These are phyloP conservation scores for Trachelus stipa DNA, from an alignment of 2,888 invertebrate genomes.

Conservation along the genomic window DNA sequence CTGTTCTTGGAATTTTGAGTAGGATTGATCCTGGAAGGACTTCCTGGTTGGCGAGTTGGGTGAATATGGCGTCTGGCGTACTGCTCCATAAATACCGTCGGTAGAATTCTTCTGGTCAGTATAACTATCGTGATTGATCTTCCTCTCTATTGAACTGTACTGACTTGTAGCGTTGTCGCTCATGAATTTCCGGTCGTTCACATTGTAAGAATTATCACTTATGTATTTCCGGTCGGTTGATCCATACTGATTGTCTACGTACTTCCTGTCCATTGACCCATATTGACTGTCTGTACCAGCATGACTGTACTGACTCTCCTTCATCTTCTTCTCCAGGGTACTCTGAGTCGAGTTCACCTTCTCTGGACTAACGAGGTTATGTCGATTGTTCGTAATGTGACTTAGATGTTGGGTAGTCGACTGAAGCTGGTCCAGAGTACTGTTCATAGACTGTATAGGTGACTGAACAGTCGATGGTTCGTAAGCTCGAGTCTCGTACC, in stretches of 20 bases:
- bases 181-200: constrained; percentile 35
- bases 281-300: constrained; percentile 42
- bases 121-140: constrained; percentile 51
- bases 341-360: constrained; percentile 59
- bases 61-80: constrained; percentile 32
- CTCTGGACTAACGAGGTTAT: constrained; percentile 57
- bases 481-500: constrained; percentile 71
- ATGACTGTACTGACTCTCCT: constrained; percentile 43
- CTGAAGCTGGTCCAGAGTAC: constrained; percentile 45
- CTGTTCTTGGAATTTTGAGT: constrained; percentile 37
- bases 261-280: constrained; percentile 43
- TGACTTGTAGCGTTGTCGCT: constrained; percentile 48
- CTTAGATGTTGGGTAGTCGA: constrained; percentile 44
- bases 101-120: constrained; percentile 11
- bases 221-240: constrained; percentile 24
- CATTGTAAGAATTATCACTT: constrained; percentile 32
- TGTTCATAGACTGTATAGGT: constrained; percentile 37
- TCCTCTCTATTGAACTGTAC: constrained; percentile 56
- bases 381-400: constrained; percentile 48
- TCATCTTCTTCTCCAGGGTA: constrained; percentile 57
- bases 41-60: constrained; percentile 40
- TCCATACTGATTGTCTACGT: constrained; percentile 28
- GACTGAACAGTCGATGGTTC: constrained; percentile 66
- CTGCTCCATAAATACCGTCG: constrained; percentile 35
- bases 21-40: constrained; percentile 30